Evolutionary conservation across 2,113 vertebrate species (phyloP), one percentile per base, ranked within the genome.

Genomic region (Dromaius novaehollandiae): DNA sequence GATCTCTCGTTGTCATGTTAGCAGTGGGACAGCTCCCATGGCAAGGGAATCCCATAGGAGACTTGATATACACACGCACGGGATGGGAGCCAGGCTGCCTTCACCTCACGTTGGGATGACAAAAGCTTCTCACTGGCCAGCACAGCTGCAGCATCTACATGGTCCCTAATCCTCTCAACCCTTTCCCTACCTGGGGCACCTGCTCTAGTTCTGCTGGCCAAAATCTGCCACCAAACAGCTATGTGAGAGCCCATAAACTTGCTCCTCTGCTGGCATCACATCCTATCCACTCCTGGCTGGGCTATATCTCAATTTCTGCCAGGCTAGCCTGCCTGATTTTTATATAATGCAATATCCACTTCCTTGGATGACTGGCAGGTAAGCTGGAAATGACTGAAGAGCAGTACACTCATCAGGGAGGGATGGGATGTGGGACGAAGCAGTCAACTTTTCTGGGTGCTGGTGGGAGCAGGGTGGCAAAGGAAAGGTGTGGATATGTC

Each of bases 281-380:
- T 44, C 34, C n/a, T 81, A 71, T 22, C 9, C 10, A 34, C 17
- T 65, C 32, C 55, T 53, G 40, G 7, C 32, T 2, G 0, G 25
- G 11, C 34, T 70, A 6, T 16, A 53, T 38, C 42, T 42, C 42
- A 51, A 8, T n/a, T 86, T 68, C 53, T 70, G 6, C 10, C n/a
- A 48, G 19, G 28, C 15, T 38, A 82, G 58, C 10, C 76, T 5
- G 0, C 12, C 42, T 89, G 42, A 8, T 56, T 86, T 84, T 48
- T 51, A 69, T 19, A 14, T 18, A 2, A 0, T 22, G 25, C 38
- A 42, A 40, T 28, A 24, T 55, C 55, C 46, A 32, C 13, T 6
- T 68, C 24, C 24, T 11, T 46, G 48, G 28, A 22, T n/a, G 42
- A 55, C 0, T 0, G 4, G n/a, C 30, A 65, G 46, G 24, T 46